Base-by-base conservation (phyloP, 2,797 vertebrate species). In the Neosilurus hyrtlii region DNA sequence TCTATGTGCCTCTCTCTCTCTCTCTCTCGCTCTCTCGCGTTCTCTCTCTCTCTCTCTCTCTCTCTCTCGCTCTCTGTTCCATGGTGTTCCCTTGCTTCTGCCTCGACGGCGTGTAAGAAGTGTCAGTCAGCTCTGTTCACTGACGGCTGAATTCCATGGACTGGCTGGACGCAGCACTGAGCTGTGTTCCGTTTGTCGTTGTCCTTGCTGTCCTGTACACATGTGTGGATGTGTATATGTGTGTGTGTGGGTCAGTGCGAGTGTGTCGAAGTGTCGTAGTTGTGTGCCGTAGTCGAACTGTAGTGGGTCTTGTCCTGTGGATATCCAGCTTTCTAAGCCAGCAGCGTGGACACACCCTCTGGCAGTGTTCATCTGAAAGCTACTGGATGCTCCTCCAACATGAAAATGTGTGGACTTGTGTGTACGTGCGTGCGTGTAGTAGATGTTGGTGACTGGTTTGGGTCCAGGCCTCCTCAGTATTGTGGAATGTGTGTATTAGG, bases 291-390 rank as follows among this genome's bases (percentile, higher is more conserved):
- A 57, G 35, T 57, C 83, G 82, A 68, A 56, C 51, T 80, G 51
- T 86, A 81, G 54, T 91, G 62, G 72, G 90, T 86, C 86, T 84
- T 91, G 89, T 92, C 83, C 80, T 81, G 86, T 89, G 84, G 86
- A 87, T 88, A 89, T 87, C 86, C 89, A 91, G 89, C 90, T 92
- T 93, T 93, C 89, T 88, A 54, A 82, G 72, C 81, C 80, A 35
- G 76, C 78, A 83, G 81, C 49, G 83, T 86, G 71, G 54, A 76
- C 67, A 81, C 77, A 73, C 82, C 57, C 65, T 83, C 74, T 80
- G 82, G 82, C 77, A 72, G 77, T 73, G 82, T 86, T 65, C 77
- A 24, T 24, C 65, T 82, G 84, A 88, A 88, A 88, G 87, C 86
- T 84, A 72, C 51, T 82, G 87, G 86, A 88, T 88, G 62, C 54